Percentiles rank a stretch among this genome's conserved stretches.
Evolutionary conservation across 2,888 invertebrate species (phyloP).

Genomic region (Oeneis ivallda): DNA sequence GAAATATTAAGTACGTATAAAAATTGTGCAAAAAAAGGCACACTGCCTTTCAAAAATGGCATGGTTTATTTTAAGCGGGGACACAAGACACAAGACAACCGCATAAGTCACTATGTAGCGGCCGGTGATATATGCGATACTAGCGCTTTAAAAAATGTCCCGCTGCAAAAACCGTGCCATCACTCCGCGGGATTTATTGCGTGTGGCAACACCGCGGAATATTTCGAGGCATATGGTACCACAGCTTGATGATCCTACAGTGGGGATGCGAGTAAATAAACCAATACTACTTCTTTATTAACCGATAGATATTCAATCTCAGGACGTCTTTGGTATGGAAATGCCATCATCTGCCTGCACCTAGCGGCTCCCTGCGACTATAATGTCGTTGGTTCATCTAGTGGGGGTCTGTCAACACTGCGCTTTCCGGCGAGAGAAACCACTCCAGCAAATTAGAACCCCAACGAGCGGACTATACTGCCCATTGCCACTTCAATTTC

Average conservation of each 20-base stretch:
- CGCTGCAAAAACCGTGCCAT: slow-evolving; percentile 73
- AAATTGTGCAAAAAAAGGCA: slow-evolving; percentile 33
- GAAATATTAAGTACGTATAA: slow-evolving; percentile 39
- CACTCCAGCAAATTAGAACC: no score
- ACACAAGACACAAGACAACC: slow-evolving; percentile 50
- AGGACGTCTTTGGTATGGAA: no score
- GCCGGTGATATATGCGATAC: slow-evolving; percentile 72
- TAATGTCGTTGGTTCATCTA: neutral
- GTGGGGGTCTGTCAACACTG: no score
- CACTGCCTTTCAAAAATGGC: slow-evolving; percentile 47
- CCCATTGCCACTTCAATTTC: no score
- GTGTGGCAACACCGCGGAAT: slow-evolving; percentile 68
- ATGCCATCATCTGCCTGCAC: no score
- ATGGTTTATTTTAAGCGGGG: slow-evolving; percentile 53
- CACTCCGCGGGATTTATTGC: slow-evolving; percentile 77
- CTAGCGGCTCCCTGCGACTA: no score
- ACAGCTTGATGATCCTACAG: neutral
- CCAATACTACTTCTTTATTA: neutral
- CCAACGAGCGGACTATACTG: no score
- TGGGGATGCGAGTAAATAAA: neutral
- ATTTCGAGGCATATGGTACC: slow-evolving; percentile 59
- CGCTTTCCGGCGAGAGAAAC: no score
- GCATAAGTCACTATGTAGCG: slow-evolving; percentile 67
- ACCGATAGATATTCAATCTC: no score
- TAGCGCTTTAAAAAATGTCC: slow-evolving; percentile 81